A percentile compares a stretch with the other conserved stretches of the same genome.
phyloP scores from a whole-genome alignment of 2,888 invertebrate genomes.

The Ornithoptera priamus region DNA sequence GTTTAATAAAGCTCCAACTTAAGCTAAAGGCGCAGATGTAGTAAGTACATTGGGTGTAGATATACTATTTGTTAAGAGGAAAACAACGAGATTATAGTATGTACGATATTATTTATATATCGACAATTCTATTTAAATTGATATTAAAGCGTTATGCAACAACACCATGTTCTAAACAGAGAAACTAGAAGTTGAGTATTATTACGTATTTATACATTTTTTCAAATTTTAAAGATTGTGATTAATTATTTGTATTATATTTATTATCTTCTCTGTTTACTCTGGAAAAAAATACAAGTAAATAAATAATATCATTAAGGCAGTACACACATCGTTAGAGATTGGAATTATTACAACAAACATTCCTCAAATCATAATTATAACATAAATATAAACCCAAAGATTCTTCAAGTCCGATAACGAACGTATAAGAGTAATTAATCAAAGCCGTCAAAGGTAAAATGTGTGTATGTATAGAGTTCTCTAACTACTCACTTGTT shows the following conservation, averaged over 20 bases:
- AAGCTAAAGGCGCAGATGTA: slow-evolving; percentile 2
- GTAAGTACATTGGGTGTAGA: neutral
- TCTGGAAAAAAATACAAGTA: too few relatives aligned
- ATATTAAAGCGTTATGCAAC: neutral
- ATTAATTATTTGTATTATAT: too few relatives aligned
- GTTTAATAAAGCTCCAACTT: slow-evolving; percentile 27
- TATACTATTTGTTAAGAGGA: neutral
- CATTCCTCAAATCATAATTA: neutral
- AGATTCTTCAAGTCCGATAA: slow-evolving; percentile 1
- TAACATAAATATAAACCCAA: neutral
- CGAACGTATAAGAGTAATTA: neutral
- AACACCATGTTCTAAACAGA: neutral
- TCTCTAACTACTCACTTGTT: neutral
- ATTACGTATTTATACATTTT: neutral
- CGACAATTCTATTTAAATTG: neutral
- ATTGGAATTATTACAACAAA: neutral
- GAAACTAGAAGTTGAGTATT: neutral
- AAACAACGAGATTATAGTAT: neutral
- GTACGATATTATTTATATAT: neutral
- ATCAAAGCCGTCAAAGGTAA: neutral
- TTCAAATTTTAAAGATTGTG: neutral
- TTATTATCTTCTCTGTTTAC: too few relatives aligned
- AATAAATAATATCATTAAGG: neutral
- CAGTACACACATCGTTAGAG: neutral
- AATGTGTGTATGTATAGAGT: neutral